Percentiles rank a stretch among this genome's conserved stretches.
Evolutionary conservation across 2,113 vertebrate species (phyloP).

Genomic region (Montifringilla adamsi): DNA sequence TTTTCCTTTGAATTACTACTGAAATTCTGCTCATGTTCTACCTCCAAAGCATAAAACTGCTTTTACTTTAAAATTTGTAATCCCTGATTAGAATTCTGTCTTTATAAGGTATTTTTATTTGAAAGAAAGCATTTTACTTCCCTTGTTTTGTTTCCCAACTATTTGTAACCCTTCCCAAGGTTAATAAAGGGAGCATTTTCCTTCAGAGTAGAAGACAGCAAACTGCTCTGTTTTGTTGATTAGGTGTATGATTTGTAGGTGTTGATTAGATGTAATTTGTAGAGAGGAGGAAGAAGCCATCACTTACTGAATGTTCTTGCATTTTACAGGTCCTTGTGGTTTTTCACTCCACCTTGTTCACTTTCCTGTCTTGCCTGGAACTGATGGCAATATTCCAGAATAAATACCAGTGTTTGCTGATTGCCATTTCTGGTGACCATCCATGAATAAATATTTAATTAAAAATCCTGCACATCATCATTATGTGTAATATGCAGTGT

Average conservation of each 20-base stretch:
- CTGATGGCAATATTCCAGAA: background rate
- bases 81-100: background rate
- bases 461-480: background rate
- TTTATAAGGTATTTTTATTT: background rate
- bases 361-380: background rate
- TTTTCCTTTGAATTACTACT: background rate
- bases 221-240: background rate
- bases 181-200: background rate
- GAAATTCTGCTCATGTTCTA: background rate
- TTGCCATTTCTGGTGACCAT: background rate
- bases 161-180: background rate
- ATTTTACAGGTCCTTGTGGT: background rate
- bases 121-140: background rate
- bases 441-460: background rate
- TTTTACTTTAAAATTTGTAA: background rate
- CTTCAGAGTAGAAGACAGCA: background rate
- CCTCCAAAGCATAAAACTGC: background rate
- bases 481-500: background rate
- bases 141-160: background rate
- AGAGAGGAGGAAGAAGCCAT: background rate
- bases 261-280: background rate
- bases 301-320: background rate
- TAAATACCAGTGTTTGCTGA: background rate
- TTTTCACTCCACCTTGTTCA: background rate
- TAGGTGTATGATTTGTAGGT: background rate